A percentile compares a stretch with the other conserved stretches of the same genome.
Conservation (phyloP, 2,113 vertebrate species). For the Sander vitreus region DNA sequence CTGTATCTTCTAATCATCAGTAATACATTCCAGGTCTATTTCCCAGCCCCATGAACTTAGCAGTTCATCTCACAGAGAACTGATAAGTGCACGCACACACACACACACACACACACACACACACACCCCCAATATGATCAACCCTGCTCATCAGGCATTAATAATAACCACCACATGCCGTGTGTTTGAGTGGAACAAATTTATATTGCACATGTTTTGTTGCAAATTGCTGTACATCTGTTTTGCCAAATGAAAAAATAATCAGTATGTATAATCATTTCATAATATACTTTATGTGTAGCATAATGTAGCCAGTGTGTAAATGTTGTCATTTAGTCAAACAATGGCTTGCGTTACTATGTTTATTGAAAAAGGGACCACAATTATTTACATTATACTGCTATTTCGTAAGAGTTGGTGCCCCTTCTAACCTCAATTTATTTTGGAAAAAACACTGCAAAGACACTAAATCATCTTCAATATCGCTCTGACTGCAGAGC, state of each 20-base stretch:
- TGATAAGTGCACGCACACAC: constrained; percentile 16
- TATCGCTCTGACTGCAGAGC: not conserved
- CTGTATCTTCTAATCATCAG: constrained; percentile 16
- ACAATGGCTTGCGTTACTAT: not conserved
- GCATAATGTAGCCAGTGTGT: not conserved
- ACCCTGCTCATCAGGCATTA: constrained; percentile 15
- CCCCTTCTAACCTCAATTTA: not conserved
- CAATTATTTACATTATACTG: constrained; percentile 14
- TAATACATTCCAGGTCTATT: constrained; percentile 40
- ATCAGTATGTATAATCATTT: not conserved
- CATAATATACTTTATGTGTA: not conserved
- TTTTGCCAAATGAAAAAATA: not conserved
- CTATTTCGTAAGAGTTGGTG: not conserved
- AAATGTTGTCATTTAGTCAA: constrained; percentile 4
- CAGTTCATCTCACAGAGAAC: constrained; percentile 17
- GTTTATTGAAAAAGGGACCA: constrained; percentile 1
- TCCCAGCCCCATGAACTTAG: constrained; percentile 43
- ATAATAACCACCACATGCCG: constrained; percentile 22
- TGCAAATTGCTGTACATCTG: constrained; percentile 7
- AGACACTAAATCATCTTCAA: not conserved
- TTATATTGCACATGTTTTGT: constrained; percentile 11
- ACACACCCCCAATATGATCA: constrained; percentile 10
- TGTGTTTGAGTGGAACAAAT: constrained; percentile 27
- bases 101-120: not conserved
- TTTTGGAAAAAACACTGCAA: not conserved